phyloP scores from a whole-genome alignment of 1,140 invertebrate species.

The Lanistes nyassanus region DNA sequence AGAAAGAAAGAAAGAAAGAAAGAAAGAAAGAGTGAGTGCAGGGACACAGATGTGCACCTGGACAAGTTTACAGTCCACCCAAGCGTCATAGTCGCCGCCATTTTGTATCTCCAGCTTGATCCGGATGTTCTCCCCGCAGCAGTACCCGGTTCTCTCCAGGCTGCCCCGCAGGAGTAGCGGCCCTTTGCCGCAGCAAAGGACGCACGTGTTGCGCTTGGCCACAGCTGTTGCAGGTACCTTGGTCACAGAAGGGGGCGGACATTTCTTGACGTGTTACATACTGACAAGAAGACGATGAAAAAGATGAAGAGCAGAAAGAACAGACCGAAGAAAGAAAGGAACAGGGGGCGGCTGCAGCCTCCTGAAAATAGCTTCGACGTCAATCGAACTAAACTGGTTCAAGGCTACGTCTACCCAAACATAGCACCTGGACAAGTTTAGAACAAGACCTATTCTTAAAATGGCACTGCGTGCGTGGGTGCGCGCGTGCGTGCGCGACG shows the following conservation, averaged over 20 bases:
- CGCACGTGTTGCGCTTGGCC: slow-evolving; percentile 78
- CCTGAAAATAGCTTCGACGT: too few species aligned
- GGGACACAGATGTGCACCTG: slow-evolving; percentile 69
- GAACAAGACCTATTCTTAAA: too few species aligned
- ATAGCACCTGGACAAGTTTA: too few species aligned
- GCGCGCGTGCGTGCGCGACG: too few species aligned
- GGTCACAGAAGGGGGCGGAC: slow-evolving; percentile 7
- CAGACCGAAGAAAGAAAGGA: too few species aligned
- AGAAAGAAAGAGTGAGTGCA: background rate
- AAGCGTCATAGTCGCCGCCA: slow-evolving; percentile 78
- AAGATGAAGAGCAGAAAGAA: too few species aligned
- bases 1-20: background rate
- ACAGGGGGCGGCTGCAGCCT: too few species aligned
- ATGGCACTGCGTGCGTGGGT: too few species aligned
- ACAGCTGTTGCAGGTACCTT: slow-evolving; percentile 80
- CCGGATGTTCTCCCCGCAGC: slow-evolving; percentile 82
- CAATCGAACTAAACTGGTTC: too few species aligned
- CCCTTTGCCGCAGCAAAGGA: slow-evolving; percentile 80
- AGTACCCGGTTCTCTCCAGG: slow-evolving; percentile 82
- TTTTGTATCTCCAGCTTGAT: slow-evolving; percentile 83
- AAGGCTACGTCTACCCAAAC: too few species aligned
- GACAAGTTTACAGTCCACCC: slow-evolving; percentile 77
- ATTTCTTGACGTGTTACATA: too few species aligned
- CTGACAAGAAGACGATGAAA: too few species aligned
- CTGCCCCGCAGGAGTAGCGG: slow-evolving; percentile 77